phyloP scores from a whole-genome alignment of 2,888 invertebrate genomes.

The Eilema caniola region DNA sequence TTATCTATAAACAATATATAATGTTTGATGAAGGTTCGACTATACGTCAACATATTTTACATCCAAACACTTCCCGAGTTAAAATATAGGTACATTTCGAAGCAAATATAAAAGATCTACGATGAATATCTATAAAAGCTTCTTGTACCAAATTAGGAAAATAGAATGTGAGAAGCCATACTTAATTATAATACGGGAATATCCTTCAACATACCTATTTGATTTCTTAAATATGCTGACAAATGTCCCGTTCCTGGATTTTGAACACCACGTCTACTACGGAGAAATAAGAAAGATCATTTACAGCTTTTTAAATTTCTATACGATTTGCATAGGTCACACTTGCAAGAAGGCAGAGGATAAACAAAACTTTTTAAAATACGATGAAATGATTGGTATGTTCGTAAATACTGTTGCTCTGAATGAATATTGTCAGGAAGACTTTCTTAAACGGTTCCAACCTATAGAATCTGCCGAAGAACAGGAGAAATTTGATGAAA shows the following conservation, averaged over 20 bases:
- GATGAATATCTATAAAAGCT: slow-evolving; percentile 65
- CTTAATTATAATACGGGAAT: slow-evolving; percentile 56
- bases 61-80: too few species aligned
- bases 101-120: background rate
- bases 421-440: slow-evolving; percentile 55
- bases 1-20: too few species aligned
- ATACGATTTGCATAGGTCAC: slow-evolving; percentile 60
- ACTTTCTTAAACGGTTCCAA: slow-evolving; percentile 61
- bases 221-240: slow-evolving; percentile 48
- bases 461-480: slow-evolving; percentile 56
- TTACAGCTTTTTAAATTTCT: slow-evolving; percentile 61
- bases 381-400: slow-evolving; percentile 54
- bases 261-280: slow-evolving; percentile 63
- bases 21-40: too few species aligned
- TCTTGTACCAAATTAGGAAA: slow-evolving; percentile 58
- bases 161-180: slow-evolving; percentile 53
- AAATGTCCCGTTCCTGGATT: slow-evolving; percentile 20
- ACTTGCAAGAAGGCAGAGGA: slow-evolving; percentile 58
- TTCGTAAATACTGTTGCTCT: slow-evolving; percentile 58
- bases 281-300: slow-evolving; percentile 66
- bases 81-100: background rate
- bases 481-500: slow-evolving; percentile 55
- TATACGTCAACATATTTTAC: too few species aligned
- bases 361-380: slow-evolving; percentile 36
- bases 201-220: slow-evolving; percentile 58